Conservation (phyloP, 2,797 vertebrate species). For the Spinibarbus caldwelli region DNA sequence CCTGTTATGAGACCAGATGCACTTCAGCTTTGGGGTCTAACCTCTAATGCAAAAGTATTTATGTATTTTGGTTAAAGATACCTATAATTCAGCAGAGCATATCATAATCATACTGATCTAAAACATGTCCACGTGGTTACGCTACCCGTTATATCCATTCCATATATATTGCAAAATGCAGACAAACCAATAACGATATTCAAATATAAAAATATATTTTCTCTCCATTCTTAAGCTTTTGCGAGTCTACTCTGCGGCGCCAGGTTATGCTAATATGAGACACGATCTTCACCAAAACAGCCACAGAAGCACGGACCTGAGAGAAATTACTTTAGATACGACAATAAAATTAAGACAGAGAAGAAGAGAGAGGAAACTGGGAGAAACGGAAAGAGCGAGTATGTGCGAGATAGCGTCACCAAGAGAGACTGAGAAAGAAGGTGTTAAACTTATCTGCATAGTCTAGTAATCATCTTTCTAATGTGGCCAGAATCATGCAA, state of each 20-base stretch:
- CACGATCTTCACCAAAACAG: slow-evolving; percentile 40
- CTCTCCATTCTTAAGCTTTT: slow-evolving; percentile 38
- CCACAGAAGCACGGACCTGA: slow-evolving; percentile 55
- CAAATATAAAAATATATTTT: slow-evolving; percentile 82
- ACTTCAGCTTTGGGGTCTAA: slow-evolving; percentile 28
- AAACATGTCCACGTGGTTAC: slow-evolving; percentile 63
- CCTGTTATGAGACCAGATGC: slow-evolving; percentile 39
- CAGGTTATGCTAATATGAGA: slow-evolving; percentile 27
- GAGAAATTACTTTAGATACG: slow-evolving; percentile 53
- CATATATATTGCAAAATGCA: slow-evolving; percentile 63
- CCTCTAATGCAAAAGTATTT: slow-evolving; percentile 42
- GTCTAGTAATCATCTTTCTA: slow-evolving; percentile 71
- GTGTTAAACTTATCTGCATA: slow-evolving; percentile 53
- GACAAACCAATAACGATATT: slow-evolving; percentile 69
- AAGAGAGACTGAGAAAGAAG: slow-evolving; percentile 63
- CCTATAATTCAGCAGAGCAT: slow-evolving; percentile 33
- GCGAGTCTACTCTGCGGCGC: slow-evolving; percentile 35
- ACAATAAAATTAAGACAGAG: slow-evolving; percentile 44
- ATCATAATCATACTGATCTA: slow-evolving; percentile 41
- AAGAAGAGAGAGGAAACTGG: not conserved
- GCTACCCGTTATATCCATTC: slow-evolving; percentile 63
- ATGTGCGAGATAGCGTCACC: slow-evolving; percentile 60
- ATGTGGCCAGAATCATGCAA: slow-evolving; percentile 74
- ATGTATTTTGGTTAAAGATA: slow-evolving; percentile 40
- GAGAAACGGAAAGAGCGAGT: slow-evolving; percentile 48